Evolutionary conservation across 2,113 vertebrate species (phyloP).

Genomic region (Diadophis punctatus): DNA sequence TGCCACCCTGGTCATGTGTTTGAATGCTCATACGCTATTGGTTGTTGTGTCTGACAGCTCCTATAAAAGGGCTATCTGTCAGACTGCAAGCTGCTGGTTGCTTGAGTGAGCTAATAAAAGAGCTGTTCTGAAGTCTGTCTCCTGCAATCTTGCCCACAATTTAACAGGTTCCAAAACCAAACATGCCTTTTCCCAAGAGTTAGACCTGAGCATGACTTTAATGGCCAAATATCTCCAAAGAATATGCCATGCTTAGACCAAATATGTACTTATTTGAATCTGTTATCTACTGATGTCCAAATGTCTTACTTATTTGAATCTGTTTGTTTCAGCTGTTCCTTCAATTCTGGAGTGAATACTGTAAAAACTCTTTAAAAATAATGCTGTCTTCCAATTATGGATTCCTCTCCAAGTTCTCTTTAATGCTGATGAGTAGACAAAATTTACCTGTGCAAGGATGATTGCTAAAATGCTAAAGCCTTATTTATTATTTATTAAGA

Average conservation of each 20-base stretch:
- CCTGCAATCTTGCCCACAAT: too few relatives aligned
- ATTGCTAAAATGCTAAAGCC: neutral
- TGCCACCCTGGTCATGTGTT: too few relatives aligned
- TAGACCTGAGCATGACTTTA: neutral
- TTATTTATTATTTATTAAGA: neutral
- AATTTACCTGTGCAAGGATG: neutral
- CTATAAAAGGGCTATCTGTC: too few relatives aligned
- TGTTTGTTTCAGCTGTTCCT: neutral
- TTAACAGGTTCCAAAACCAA: neutral
- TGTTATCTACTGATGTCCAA: neutral
- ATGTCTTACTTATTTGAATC: neutral
- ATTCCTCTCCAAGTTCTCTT: neutral
- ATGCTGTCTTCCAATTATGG: neutral
- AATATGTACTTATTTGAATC: neutral
- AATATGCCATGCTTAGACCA: neutral
- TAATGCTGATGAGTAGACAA: neutral
- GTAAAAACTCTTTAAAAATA: slow-evolving; percentile 17
- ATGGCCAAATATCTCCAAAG: neutral
- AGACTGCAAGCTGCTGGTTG: too few relatives aligned
- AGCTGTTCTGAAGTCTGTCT: too few relatives aligned
- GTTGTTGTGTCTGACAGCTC: too few relatives aligned
- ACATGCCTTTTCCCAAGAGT: neutral
- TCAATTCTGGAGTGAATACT: neutral
- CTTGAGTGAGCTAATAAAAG: too few relatives aligned
- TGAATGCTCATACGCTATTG: too few relatives aligned